phyloP scores from a whole-genome alignment of 2,113 vertebrate genomes.

The Brachionichthys hirsutus region DNA sequence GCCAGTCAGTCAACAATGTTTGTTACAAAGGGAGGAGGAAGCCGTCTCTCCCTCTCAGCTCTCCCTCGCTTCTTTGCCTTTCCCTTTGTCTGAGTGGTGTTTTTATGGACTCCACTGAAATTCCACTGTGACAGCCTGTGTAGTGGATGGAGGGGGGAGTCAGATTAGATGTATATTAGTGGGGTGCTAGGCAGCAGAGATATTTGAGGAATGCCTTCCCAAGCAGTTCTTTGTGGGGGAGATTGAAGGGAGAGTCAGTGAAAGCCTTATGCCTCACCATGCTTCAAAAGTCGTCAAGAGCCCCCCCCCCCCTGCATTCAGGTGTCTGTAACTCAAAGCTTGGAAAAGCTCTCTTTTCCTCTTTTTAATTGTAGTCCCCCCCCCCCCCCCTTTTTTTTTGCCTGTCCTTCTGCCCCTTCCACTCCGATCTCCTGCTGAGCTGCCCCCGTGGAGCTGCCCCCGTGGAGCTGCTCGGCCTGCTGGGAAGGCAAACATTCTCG shows the following conservation, averaged over 20 bases:
- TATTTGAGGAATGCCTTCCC: conserved; percentile 73
- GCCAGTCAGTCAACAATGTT: conserved; percentile 28
- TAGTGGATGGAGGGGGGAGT: conserved; percentile 7
- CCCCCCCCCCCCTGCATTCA: conserved; percentile 20
- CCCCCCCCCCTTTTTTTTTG: too few species aligned
- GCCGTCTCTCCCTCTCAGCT: conserved; percentile 1
- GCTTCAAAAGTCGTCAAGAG: conserved; percentile 43
- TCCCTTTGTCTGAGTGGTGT: conserved; percentile 28
- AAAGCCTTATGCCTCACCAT: conserved; percentile 30
- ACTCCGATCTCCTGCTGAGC: conserved; percentile 38
- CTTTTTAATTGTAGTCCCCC: conserved; percentile 35
- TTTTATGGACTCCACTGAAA: conserved; percentile 46
- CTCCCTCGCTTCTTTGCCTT: conserved; percentile 32
- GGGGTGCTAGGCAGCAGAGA: conserved; percentile 40
- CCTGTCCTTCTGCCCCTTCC: conserved; percentile 25
- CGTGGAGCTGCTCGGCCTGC: conserved; percentile 57
- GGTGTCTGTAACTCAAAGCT: conserved; percentile 53
- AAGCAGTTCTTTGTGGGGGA: conserved; percentile 56
- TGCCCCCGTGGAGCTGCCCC: conserved; percentile 48
- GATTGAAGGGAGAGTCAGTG: conserved; percentile 28
- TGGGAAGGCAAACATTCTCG: conserved; percentile 72
- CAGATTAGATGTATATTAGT: conserved; percentile 29
- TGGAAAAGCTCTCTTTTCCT: conserved; percentile 46
- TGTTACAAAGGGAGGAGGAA: conserved; percentile 28
- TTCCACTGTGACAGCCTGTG: conserved; percentile 44